These are phyloP conservation scores for Climacteris rufus DNA, from an alignment of 2,113 vertebrate species.

Conservation along the genomic window DNA sequence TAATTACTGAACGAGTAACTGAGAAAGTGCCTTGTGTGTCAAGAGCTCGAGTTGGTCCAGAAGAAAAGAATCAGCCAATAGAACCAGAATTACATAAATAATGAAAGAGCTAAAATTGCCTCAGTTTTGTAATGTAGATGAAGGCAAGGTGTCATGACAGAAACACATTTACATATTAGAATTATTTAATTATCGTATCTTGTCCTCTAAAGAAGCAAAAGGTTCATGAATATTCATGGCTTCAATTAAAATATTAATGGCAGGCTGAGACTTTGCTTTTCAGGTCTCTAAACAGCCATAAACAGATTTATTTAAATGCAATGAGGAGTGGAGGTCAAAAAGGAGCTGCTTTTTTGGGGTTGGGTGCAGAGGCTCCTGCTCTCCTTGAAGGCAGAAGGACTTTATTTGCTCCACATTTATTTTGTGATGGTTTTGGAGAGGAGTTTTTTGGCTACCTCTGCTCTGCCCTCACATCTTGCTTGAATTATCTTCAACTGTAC, in stretches of 20 bases:
- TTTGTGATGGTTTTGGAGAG: background rate
- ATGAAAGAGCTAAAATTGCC: conserved; percentile 65
- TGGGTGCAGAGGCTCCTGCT: background rate
- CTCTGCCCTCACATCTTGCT: accelerated
- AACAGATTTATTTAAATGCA: conserved; percentile 63
- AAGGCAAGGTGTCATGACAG: conserved; percentile 67
- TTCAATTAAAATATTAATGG: conserved; percentile 78
- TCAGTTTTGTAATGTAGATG: conserved; percentile 70
- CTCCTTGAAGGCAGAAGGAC: background rate
- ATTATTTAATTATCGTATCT: conserved; percentile 64
- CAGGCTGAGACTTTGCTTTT: conserved; percentile 56
- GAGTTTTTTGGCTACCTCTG: background rate
- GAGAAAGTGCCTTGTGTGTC: background rate
- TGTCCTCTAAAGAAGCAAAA: conserved; percentile 61
- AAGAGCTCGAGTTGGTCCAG: conserved; percentile 17
- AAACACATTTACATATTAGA: conserved; percentile 69
- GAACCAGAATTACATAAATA: conserved; percentile 68
- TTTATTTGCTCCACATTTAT: background rate
- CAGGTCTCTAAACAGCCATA: conserved; percentile 61
- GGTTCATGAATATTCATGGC: conserved; percentile 69
- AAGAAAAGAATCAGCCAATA: background rate
- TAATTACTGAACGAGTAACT: background rate
- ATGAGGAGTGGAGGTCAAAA: conserved; percentile 22
- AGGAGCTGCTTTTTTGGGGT: background rate
- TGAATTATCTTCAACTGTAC: background rate